Percentiles rank a stretch among this genome's conserved stretches.
phyloP scores from a whole-genome alignment of 2,113 vertebrate species.

The Calyptomena viridis region DNA sequence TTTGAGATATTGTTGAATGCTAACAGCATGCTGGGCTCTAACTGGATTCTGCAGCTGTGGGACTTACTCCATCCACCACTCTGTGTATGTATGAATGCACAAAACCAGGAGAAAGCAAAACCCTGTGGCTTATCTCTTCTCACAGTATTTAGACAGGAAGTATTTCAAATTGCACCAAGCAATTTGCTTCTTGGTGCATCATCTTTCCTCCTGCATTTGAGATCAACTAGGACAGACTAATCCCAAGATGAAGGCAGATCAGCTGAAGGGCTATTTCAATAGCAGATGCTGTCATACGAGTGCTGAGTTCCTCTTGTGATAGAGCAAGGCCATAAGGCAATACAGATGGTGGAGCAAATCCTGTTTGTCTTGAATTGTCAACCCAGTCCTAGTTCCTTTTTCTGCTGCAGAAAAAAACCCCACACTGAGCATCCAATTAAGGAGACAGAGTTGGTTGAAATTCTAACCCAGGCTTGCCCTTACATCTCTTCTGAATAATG shows the following conservation, averaged over 20 bases:
- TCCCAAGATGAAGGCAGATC: not conserved
- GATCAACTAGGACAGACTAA: not conserved
- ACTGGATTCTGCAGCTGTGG: not conserved
- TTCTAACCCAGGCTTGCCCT: not conserved
- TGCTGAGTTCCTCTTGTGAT: not conserved
- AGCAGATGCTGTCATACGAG: not conserved
- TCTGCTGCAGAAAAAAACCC: not conserved
- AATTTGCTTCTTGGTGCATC: not conserved
- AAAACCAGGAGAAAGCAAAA: not conserved
- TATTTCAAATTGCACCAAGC: not conserved
- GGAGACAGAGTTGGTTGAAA: not conserved
- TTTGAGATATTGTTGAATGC: not conserved
- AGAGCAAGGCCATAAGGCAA: not conserved
- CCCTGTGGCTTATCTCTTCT: not conserved
- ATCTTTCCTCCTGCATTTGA: not conserved
- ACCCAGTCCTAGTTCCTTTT: not conserved
- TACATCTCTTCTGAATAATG: not conserved
- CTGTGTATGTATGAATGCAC: not conserved
- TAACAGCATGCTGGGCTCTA: not conserved
- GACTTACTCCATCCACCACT: not conserved
- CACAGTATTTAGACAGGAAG: not conserved
- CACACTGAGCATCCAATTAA: not conserved
- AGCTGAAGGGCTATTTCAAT: not conserved
- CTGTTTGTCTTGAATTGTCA: not conserved
- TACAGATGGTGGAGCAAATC: not conserved